Base-by-base conservation (phyloP, 2,113 vertebrate genomes). In the Solea solea region DNA sequence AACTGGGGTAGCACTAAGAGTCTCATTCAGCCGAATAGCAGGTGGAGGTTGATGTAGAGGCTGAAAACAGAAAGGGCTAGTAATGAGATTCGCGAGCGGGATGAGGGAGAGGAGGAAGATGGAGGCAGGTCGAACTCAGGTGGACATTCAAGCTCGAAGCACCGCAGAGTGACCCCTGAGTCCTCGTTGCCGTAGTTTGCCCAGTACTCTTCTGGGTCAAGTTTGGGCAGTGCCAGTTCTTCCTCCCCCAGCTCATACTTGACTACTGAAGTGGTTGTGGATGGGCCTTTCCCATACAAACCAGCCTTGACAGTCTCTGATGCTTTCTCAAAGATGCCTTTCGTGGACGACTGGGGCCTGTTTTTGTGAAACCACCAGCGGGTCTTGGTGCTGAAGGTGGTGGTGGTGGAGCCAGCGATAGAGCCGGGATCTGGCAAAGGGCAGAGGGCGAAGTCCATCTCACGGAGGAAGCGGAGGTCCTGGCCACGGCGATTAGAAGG, bases 391-490 rank as follows among this genome's bases (percentile, higher is more conserved):
- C 93, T 95, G 92, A 95, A 95, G 79, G 94, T 94, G 81, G 93
- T 94, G 72, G 94, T 95, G 81, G 94, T 93, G 81, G 89, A 92
- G 72, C 94, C 93, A 6, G 80, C 90, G 2, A 95, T 92, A 72
- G 94, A 94, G 71, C 95, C 93, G 0, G 94, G 94, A 55, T 94
- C 91, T 0, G 94, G 90, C 4, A 95, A 85, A n/a, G 95, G 95
- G 89, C 96, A 97, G 52, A 93, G 88, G 28, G 94, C 94, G 45
- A 97, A 96, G 85, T 96, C 96, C 73, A 94, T 94, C 40, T 95
- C 95, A 7, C 94, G 94, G 13, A 98, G 94, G 65, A 94, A 93
- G 51, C 97, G 96, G 78, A 99, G 94, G 88, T 98, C 97, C 21
- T 93, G 90, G 83, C 94, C 96, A 0, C 94, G 95, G 73, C 94